Evolutionary conservation across 2,797 vertebrate species (phyloP).

Genomic region (Synanceia verrucosa): DNA sequence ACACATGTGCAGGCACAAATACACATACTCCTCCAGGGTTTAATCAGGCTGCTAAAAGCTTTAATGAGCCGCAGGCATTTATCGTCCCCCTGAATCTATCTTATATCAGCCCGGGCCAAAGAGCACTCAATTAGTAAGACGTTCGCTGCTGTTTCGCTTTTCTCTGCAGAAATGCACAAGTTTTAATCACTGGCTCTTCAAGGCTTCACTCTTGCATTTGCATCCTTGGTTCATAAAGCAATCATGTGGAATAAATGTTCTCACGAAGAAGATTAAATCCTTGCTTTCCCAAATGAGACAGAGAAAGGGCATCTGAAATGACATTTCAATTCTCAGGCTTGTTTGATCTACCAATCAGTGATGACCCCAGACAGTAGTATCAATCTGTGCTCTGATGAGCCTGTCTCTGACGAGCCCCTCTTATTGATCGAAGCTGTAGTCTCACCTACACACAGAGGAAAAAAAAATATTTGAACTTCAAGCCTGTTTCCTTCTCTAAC

Average conservation of each 20-base stretch:
- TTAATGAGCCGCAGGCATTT: slow-evolving; percentile 62
- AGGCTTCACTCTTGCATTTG: slow-evolving; percentile 9
- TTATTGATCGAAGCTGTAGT: slow-evolving; percentile 24
- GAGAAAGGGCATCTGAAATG: slow-evolving; percentile 56
- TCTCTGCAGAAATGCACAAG: slow-evolving; percentile 33
- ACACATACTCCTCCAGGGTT: slow-evolving; percentile 30
- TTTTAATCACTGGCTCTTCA: slow-evolving; percentile 40
- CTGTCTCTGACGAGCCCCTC: slow-evolving; percentile 47
- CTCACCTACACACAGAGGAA: background rate
- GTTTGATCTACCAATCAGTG: slow-evolving; percentile 48
- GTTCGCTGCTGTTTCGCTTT: slow-evolving; percentile 33
- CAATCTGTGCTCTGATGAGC: slow-evolving; percentile 40
- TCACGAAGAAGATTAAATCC: slow-evolving; percentile 42
- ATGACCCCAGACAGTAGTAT: slow-evolving; percentile 28
- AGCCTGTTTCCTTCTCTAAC: slow-evolving; percentile 9
- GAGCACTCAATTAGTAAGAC: slow-evolving; percentile 57
- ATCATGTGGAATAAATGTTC: slow-evolving; percentile 48
- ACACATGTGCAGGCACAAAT: background rate
- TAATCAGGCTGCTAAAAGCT: slow-evolving; percentile 64
- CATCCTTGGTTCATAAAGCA: slow-evolving; percentile 34
- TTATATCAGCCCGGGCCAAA: slow-evolving; percentile 54
- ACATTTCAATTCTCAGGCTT: slow-evolving; percentile 57
- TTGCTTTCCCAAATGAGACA: slow-evolving; percentile 21
- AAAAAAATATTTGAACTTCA: slow-evolving; percentile 24
- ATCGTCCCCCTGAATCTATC: slow-evolving; percentile 52